These are phyloP conservation scores for Columba guinea DNA, from an alignment of 2,797 vertebrate species.

Conservation along the genomic window DNA sequence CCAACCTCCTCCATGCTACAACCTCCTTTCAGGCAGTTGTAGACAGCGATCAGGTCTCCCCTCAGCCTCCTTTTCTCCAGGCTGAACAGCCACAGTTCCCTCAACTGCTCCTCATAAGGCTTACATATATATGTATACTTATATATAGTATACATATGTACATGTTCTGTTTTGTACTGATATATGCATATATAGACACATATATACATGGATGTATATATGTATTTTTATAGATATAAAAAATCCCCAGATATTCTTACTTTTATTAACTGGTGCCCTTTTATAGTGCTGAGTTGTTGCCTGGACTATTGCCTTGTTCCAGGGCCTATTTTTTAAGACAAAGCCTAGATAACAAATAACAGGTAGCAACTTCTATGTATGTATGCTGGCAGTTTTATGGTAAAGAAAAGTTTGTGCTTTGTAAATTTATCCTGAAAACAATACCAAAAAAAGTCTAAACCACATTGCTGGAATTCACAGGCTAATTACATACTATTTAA, in stretches of 20 bases:
- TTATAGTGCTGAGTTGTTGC: conserved; percentile 15
- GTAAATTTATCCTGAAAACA: background rate
- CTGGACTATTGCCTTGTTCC: background rate
- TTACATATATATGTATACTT: background rate
- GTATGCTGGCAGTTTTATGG: background rate
- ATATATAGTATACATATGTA: too few species aligned
- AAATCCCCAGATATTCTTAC: background rate
- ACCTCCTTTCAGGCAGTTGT: background rate
- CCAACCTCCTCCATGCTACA: accelerated
- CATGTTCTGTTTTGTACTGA: background rate
- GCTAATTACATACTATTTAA: background rate
- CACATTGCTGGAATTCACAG: background rate
- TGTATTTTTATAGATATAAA: background rate
- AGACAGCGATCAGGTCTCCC: accelerated
- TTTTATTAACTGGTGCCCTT: conserved; percentile 42
- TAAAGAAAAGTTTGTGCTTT: background rate
- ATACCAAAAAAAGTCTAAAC: background rate
- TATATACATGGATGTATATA: background rate
- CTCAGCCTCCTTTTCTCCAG: background rate
- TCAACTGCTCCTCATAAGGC: background rate
- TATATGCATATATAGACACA: too few species aligned
- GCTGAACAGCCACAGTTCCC: background rate
- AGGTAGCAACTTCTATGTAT: background rate
- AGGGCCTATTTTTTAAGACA: background rate
- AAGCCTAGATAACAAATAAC: background rate